phyloP scores from a whole-genome alignment of 2,113 vertebrate species.

The Leptodactylus fuscus region DNA sequence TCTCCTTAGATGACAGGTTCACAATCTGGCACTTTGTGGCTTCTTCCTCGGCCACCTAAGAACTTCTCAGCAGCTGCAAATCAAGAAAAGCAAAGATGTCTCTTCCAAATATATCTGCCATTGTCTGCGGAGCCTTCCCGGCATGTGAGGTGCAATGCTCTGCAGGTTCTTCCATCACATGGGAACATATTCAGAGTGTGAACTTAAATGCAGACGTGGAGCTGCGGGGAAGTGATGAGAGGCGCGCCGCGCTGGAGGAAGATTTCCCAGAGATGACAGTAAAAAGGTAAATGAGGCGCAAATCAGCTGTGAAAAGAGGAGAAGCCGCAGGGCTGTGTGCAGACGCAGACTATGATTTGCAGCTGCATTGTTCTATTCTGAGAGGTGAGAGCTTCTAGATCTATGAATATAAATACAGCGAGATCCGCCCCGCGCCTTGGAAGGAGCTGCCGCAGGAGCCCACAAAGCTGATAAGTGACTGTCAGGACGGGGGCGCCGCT shows the following conservation, averaged over 20 bases:
- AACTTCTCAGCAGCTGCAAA: not conserved
- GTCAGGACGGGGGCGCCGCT: too few species aligned
- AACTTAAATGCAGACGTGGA: not conserved
- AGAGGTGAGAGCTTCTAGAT: slow-evolving; percentile 13
- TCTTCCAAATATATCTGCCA: not conserved
- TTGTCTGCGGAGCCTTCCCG: not conserved
- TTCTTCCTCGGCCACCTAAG: not conserved
- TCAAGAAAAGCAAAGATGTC: not conserved
- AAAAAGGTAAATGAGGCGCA: slow-evolving; percentile 12
- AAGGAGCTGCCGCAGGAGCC: not conserved
- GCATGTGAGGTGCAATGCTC: not conserved
- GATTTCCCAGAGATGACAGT: slow-evolving; percentile 3
- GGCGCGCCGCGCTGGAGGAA: not conserved
- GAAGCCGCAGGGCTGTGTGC: not conserved
- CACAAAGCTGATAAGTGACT: not conserved
- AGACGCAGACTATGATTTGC: not conserved
- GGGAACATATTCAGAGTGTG: not conserved
- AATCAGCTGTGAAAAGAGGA: slow-evolving; percentile 19
- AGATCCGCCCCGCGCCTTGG: not conserved
- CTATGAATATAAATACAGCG: slow-evolving; percentile 27
- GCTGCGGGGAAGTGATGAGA: not conserved
- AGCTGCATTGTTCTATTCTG: slow-evolving; percentile 5
- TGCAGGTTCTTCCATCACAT: not conserved
- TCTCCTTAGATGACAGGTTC: too few species aligned
- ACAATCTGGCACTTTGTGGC: not conserved